These are phyloP conservation scores for Acrocephalus kingi DNA, from an alignment of 2,113 vertebrate species.

Conservation along the genomic window DNA sequence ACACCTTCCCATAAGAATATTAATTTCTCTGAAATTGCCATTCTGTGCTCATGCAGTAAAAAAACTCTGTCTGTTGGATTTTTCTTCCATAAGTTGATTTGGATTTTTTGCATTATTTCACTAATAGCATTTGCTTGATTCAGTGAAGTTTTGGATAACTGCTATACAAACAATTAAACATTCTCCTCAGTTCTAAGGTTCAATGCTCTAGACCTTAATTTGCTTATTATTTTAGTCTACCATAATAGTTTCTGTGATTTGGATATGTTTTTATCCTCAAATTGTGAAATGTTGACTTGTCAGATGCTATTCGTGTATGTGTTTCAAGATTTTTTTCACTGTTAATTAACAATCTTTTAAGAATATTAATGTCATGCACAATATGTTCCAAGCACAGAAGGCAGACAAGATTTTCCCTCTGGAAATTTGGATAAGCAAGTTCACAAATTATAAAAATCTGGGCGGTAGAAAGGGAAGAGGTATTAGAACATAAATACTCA, in stretches of 20 bases:
- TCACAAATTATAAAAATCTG: background rate
- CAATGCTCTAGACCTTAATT: background rate
- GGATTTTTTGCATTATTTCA: background rate
- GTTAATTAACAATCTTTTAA: background rate
- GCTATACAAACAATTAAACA: background rate
- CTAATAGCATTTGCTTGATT: background rate
- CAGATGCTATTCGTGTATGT: background rate
- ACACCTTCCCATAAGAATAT: background rate
- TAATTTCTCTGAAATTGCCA: background rate
- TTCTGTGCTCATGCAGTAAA: background rate
- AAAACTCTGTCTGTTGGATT: background rate
- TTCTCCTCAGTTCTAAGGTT: background rate
- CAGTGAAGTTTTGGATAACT: background rate
- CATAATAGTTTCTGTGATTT: background rate
- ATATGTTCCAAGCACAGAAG: background rate
- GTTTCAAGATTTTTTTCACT: background rate
- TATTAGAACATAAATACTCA: background rate
- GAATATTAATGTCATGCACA: background rate
- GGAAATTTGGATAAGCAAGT: background rate
- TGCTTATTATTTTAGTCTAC: background rate
- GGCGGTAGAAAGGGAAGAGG: background rate
- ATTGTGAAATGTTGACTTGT: background rate
- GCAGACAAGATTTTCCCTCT: background rate
- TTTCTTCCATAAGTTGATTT: background rate
- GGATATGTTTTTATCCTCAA: background rate